Evolutionary conservation across 2,797 vertebrate species (phyloP), one percentile per base, ranked within the genome.

Genomic region (Sebastes baramenuke): DNA sequence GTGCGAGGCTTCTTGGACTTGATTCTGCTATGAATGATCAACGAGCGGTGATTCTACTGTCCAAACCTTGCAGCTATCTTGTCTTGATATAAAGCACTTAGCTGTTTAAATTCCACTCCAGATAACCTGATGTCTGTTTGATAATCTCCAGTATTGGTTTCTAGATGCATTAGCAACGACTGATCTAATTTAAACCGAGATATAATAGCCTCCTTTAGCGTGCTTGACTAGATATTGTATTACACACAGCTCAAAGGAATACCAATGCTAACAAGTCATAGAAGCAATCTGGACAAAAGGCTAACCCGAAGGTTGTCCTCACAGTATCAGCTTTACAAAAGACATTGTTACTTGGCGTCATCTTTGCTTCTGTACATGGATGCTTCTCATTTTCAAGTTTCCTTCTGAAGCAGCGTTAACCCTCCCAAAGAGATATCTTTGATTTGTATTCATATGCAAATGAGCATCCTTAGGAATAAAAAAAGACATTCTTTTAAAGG

Each of bases 391-490:
- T 82, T 81, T 88, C 67, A 71, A 83, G 79, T 81, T 86, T 91
- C 68, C 67, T 79, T 82, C 77, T 88, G 79, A 88, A 86, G 85
- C 42, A 67, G 60, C 70, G 67, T 67, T 55, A 77, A 56, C 42
- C 81, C 30, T 73, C 75, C 79, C 1, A 12, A 89, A 88, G 70
- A 91, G 89, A 92, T 76, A 84, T 85, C 76, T 88, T 90, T 90
- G 86, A 92, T 91, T 92, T 82, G 68, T 73, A 89, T 90, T 90
- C 91, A 89, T 52, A 90, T 91, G 89, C 88, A 92, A 93, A 94
- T 91, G 42, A 24, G 29, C 82, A 84, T 90, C 66, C 84, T 75
- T 81, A 75, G 55, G 68, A 81, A 11, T 10, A 66, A 55, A 90
- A 81, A 84, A 79, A 77, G 16, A 67, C 46, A 71, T 88, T 82